Percentiles rank a stretch among this genome's conserved stretches.
These are phyloP conservation scores for Tupaia tana DNA, from an alignment of 2,113 vertebrate species.

Conservation along the genomic window DNA sequence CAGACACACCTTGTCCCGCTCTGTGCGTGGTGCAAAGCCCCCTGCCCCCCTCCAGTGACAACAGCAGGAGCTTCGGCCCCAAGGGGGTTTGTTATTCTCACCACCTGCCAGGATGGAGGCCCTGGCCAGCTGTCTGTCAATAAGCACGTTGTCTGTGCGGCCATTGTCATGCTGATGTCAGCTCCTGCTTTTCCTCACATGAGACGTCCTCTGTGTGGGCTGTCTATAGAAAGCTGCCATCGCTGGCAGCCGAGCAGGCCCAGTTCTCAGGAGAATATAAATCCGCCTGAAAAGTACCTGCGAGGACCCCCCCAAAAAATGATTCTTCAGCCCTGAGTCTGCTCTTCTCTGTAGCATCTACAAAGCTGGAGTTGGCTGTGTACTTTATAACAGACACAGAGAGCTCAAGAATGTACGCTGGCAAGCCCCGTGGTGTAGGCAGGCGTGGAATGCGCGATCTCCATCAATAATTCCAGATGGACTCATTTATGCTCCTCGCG, in stretches of 20 bases:
- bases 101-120: conserved; percentile 23
- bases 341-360: background rate
- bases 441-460: background rate
- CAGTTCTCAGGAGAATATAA: background rate
- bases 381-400: background rate
- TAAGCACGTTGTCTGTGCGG: background rate
- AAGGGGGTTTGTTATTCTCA: background rate
- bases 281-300: background rate
- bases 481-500: accelerated
- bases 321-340: background rate
- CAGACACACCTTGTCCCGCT: background rate
- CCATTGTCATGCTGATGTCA: conserved; percentile 26
- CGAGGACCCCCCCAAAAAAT: background rate
- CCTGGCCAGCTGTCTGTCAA: background rate
- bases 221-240: background rate
- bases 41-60: background rate
- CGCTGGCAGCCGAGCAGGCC: background rate
- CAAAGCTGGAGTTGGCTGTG: background rate
- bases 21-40: background rate
- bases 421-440: background rate
- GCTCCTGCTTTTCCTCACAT: background rate
- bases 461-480: background rate
- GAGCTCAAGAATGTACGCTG: background rate
- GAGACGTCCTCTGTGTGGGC: background rate
- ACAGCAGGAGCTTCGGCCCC: background rate